phyloP scores from a whole-genome alignment of 1,140 invertebrate species.

The Leptoteleia sp. region DNA sequence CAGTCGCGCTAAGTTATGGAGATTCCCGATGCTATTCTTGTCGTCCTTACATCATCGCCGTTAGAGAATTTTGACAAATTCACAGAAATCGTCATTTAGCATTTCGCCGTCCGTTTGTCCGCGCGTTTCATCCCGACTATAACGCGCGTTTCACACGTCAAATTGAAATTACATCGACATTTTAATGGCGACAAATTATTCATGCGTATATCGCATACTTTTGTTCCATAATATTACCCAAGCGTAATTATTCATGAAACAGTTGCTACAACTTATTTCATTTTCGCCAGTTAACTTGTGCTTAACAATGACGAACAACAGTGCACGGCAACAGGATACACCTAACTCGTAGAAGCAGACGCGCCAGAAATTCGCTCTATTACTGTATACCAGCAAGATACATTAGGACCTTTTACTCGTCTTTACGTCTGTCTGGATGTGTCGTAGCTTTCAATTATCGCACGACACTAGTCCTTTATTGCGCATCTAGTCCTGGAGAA shows the following conservation, averaged over 20 bases:
- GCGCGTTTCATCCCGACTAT: background rate
- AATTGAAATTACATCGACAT: conserved; percentile 24
- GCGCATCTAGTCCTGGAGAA: conserved; percentile 62
- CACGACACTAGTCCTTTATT: conserved; percentile 73
- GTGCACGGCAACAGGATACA: conserved; percentile 36
- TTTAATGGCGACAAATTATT: conserved; percentile 8
- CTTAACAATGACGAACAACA: conserved; percentile 57
- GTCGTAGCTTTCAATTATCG: conserved; percentile 74
- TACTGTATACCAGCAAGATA: conserved; percentile 38
- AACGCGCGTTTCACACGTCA: background rate
- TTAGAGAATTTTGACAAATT: conserved; percentile 42
- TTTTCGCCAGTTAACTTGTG: conserved; percentile 52
- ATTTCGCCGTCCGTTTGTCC: conserved; percentile 1
- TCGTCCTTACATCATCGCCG: conserved; percentile 25
- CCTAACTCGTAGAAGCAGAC: conserved; percentile 33
- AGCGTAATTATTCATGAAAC: conserved; percentile 55
- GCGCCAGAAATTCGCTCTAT: conserved; percentile 50
- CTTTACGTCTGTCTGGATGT: conserved; percentile 67
- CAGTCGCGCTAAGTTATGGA: conserved; percentile 73
- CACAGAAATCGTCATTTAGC: conserved; percentile 16
- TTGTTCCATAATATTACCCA: conserved; percentile 34
- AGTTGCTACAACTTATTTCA: conserved; percentile 54
- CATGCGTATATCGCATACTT: conserved; percentile 38
- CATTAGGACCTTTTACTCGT: conserved; percentile 71
- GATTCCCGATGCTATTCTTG: conserved; percentile 69